These are phyloP conservation scores for Unio pictorum DNA, from an alignment of 2,888 invertebrate genomes.

Conservation along the genomic window DNA sequence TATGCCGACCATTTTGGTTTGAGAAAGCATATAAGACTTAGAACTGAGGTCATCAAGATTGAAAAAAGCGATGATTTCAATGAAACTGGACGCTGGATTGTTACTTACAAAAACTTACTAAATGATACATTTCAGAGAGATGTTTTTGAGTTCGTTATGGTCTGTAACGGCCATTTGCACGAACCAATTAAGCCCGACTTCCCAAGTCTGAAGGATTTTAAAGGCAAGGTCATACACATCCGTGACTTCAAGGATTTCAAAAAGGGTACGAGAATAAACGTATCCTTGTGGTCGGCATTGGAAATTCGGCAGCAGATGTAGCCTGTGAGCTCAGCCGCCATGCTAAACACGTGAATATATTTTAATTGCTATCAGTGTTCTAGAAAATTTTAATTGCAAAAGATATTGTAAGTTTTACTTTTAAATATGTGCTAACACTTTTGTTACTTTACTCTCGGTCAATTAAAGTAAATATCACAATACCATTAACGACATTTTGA, in stretches of 20 bases:
- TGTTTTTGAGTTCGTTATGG: conserved; percentile 52
- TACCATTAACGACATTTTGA: too few species aligned
- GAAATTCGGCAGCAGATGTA: conserved; percentile 44
- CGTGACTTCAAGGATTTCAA: conserved; percentile 44
- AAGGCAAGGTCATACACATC: conserved; percentile 46
- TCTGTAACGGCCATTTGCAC: conserved; percentile 59
- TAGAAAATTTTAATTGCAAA: not conserved
- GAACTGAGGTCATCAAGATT: conserved; percentile 30
- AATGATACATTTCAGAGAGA: conserved; percentile 35
- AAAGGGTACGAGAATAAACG: conserved; percentile 37
- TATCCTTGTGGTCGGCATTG: conserved; percentile 40
- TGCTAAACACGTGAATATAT: conserved; percentile 40
- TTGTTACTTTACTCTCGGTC: too few species aligned
- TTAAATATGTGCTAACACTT: too few species aligned
- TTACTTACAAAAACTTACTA: conserved; percentile 46
- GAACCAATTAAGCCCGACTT: conserved; percentile 43
- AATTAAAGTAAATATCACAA: too few species aligned
- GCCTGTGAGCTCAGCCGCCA: conserved; percentile 44
- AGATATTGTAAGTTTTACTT: too few species aligned
- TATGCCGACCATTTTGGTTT: conserved; percentile 37
- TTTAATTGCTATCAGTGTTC: not conserved
- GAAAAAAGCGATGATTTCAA: conserved; percentile 52
- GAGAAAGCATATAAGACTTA: conserved; percentile 25
- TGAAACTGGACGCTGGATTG: conserved; percentile 57
- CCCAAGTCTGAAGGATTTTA: conserved; percentile 41